These are phyloP conservation scores for Ceratosolen solmsi DNA, from an alignment of 1,140 invertebrate species.

Conservation along the genomic window DNA sequence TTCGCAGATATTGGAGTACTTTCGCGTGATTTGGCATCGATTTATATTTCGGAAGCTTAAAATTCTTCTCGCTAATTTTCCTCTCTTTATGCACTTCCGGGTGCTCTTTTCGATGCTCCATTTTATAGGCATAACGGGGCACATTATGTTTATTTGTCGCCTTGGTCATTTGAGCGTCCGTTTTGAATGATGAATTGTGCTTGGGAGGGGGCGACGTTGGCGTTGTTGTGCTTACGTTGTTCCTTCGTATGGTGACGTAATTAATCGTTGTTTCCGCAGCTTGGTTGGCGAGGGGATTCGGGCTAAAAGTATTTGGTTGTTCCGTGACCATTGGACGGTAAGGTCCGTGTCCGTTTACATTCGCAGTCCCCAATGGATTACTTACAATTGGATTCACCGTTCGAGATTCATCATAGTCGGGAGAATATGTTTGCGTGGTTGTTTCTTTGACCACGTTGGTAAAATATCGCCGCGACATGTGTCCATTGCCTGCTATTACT, in stretches of 20 bases:
- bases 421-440: not conserved
- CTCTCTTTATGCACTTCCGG: not conserved
- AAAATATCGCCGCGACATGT: constrained; percentile 63
- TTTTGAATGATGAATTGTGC: not conserved
- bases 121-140: not conserved
- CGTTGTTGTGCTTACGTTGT: not conserved
- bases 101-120: not conserved
- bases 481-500: constrained; percentile 53
- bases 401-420: not conserved
- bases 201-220: not conserved
- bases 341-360: constrained; percentile 44
- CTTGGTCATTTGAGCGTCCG: not conserved
- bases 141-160: not conserved
- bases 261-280: not conserved
- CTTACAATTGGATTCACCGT: constrained; percentile 29
- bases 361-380: constrained; percentile 38
- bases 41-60: not conserved
- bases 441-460: constrained; percentile 53
- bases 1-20: not conserved
- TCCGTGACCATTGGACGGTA: constrained; percentile 47
- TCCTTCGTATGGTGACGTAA: not conserved
- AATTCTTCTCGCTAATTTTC: not conserved
- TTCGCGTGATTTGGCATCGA: not conserved
- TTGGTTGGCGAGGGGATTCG: not conserved
- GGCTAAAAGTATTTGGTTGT: constrained; percentile 5